phyloP scores from a whole-genome alignment of 2,113 vertebrate species.

The human region DNA sequence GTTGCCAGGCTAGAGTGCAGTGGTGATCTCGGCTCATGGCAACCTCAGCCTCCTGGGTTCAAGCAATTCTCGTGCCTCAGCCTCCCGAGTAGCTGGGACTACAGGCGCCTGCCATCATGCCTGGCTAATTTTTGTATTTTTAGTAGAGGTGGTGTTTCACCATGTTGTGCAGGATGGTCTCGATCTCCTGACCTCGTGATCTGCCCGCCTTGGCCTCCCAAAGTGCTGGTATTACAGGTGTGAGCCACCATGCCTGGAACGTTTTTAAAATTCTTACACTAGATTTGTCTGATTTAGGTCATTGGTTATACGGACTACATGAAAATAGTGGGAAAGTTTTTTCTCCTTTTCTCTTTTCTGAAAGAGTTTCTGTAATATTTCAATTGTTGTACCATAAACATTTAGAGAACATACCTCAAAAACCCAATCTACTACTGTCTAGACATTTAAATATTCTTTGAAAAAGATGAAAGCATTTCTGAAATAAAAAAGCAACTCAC shows the following conservation, averaged over 20 bases:
- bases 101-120: no score
- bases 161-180: no score
- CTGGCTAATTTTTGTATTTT: no score
- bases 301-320: neutral
- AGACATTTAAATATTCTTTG: neutral
- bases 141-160: no score
- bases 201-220: no score
- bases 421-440: neutral
- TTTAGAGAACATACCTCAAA: neutral
- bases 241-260: rapidly evolving
- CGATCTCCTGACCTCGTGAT: no score
- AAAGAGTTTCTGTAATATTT: neutral
- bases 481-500: neutral
- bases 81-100: no score
- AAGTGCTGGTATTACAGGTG: no score
- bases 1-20: no score
- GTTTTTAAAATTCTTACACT: neutral
- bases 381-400: neutral
- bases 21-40: no score
- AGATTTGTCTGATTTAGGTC: neutral
- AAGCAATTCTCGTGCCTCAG: no score
- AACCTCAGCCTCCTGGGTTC: no score
- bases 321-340: neutral
- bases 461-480: neutral
- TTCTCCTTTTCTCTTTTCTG: neutral